These are phyloP conservation scores for Macrophya annulata DNA, from an alignment of 2,888 invertebrate species.

Conservation along the genomic window DNA sequence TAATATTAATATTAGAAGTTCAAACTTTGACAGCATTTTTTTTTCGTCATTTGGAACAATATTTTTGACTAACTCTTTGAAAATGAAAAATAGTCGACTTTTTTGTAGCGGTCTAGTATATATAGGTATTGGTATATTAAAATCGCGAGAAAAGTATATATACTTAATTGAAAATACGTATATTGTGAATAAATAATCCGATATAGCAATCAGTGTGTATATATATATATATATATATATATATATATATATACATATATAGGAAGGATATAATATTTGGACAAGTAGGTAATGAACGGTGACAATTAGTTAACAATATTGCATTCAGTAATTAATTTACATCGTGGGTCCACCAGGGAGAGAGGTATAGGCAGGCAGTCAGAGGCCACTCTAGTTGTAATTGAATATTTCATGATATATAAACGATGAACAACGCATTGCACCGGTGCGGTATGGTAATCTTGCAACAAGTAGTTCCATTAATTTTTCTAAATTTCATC, in stretches of 20 bases:
- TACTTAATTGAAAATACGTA: neutral
- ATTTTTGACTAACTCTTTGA: too few relatives aligned
- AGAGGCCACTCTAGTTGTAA: neutral
- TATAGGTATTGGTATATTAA: too few relatives aligned
- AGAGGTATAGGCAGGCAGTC: too few relatives aligned
- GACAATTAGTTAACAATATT: conserved; percentile 33
- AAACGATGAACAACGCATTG: neutral
- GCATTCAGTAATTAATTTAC: conserved; percentile 13
- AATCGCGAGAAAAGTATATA: too few relatives aligned
- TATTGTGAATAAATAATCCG: neutral
- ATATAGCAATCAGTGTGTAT: neutral
- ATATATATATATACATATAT: too few relatives aligned
- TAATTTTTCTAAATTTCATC: neutral
- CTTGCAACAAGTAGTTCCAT: neutral
- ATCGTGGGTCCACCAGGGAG: neutral
- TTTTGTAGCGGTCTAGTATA: too few relatives aligned
- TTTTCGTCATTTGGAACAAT: too few relatives aligned
- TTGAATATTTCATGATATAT: conserved; percentile 12
- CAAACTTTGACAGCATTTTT: too few relatives aligned
- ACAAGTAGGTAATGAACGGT: conserved; percentile 17
- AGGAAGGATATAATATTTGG: neutral
- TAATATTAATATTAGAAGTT: too few relatives aligned
- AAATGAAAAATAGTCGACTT: too few relatives aligned
- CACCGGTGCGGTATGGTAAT: neutral
- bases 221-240: too few relatives aligned